A percentile compares a stretch with the other conserved stretches of the same genome.
These are phyloP conservation scores for Ophion slaviceki DNA, from an alignment of 2,888 invertebrate species.

Conservation along the genomic window DNA sequence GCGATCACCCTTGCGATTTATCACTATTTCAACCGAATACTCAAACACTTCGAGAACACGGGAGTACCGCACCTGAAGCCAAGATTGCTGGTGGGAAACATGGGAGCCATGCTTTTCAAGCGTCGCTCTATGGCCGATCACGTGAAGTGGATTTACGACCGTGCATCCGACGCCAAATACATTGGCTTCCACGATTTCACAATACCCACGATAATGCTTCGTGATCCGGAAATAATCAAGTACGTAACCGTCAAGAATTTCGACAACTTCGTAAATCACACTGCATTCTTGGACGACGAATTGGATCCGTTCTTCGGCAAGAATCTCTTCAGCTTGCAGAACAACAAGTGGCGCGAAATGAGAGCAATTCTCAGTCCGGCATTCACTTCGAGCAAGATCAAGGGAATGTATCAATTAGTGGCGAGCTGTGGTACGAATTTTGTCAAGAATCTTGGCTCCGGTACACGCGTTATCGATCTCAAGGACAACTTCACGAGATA, in stretches of 20 bases:
- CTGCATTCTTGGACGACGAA: slow-evolving; percentile 62
- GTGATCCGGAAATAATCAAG: slow-evolving; percentile 13
- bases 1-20: slow-evolving; percentile 50
- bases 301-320: slow-evolving; percentile 74
- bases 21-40: slow-evolving; percentile 46
- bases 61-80: slow-evolving; percentile 67
- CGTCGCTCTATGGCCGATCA: slow-evolving; percentile 57
- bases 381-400: slow-evolving; percentile 79
- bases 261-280: slow-evolving; percentile 70
- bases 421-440: slow-evolving; percentile 73
- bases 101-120: slow-evolving; percentile 61
- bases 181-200: slow-evolving; percentile 14
- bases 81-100: slow-evolving; percentile 70
- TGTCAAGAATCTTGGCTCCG: slow-evolving; percentile 69
- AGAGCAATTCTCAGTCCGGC: slow-evolving; percentile 76
- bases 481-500: slow-evolving; percentile 85
- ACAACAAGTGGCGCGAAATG: slow-evolving; percentile 76
- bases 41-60: slow-evolving; percentile 42
- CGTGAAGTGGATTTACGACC: slow-evolving; percentile 63
- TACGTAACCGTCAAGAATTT: slow-evolving; percentile 50
- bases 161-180: slow-evolving; percentile 32
- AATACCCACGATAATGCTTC: background rate
- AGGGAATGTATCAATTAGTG: slow-evolving; percentile 73
- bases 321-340: slow-evolving; percentile 73
- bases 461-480: slow-evolving; percentile 81